Evolutionary conservation across 2,888 invertebrate genomes (phyloP).

Genomic region (Drosophila emarginata): DNA sequence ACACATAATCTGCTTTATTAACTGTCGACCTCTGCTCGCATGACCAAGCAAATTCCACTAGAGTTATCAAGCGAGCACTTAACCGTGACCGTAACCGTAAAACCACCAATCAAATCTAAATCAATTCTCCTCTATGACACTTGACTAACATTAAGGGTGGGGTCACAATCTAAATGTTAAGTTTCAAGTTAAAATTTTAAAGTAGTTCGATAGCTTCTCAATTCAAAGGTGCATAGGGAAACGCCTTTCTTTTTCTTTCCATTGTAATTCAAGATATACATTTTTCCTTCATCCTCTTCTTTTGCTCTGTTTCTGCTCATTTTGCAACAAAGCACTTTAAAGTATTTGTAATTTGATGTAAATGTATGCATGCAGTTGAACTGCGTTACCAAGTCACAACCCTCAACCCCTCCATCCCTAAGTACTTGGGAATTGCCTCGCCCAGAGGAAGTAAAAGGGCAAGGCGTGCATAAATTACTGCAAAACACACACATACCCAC

Average conservation of each 20-base stretch:
- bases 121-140: not conserved
- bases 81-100: conserved; percentile 25
- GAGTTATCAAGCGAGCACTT: conserved; percentile 17
- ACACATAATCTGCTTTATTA: conserved; percentile 52
- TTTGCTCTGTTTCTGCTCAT: conserved; percentile 3
- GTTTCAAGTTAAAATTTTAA: not conserved
- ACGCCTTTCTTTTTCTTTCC: conserved; percentile 30
- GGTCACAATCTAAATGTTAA: not conserved
- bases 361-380: conserved; percentile 63
- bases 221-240: not conserved
- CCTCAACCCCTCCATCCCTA: not conserved
- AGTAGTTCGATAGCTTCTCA: conserved; percentile 24
- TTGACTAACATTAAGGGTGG: not conserved
- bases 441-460: not conserved
- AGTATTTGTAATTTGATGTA: conserved; percentile 63
- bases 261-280: conserved; percentile 20
- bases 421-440: conserved; percentile 3
- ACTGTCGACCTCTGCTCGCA: conserved; percentile 47
- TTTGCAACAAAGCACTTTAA: conserved; percentile 41
- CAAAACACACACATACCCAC: not conserved
- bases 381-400: conserved; percentile 6
- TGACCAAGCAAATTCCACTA: conserved; percentile 26
- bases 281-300: conserved; percentile 1
- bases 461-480: conserved; percentile 54
- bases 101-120: conserved; percentile 41